Evolutionary conservation across 2,113 vertebrate species (phyloP).

Genomic region (Vulpes vulpes): DNA sequence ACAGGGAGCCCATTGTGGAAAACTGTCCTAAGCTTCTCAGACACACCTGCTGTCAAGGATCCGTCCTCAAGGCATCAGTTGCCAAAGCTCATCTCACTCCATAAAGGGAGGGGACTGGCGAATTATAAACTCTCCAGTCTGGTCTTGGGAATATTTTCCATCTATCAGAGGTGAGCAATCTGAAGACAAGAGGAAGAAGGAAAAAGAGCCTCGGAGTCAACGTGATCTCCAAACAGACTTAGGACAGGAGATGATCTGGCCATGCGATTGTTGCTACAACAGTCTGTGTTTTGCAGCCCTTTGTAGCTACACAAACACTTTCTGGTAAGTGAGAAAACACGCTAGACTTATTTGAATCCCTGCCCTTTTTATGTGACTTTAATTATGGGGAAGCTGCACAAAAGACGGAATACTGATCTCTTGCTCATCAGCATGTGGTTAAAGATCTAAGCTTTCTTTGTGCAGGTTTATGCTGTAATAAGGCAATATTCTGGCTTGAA

Average conservation of each 20-base stretch:
- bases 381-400: constrained; percentile 51
- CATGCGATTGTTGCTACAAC: neutral
- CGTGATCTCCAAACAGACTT: neutral
- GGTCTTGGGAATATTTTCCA: neutral
- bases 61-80: neutral
- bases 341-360: constrained; percentile 39
- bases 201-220: neutral
- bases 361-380: constrained; percentile 72
- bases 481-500: neutral
- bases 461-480: neutral
- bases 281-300: constrained; percentile 45
- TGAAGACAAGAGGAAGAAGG: neutral
- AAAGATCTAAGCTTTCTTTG: neutral
- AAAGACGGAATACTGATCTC: neutral
- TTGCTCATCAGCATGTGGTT: constrained; percentile 14
- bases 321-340: constrained; percentile 28
- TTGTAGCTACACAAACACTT: neutral
- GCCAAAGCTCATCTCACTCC: neutral
- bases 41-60: neutral
- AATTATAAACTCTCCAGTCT: neutral
- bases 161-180: neutral
- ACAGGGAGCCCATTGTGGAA: constrained; percentile 29
- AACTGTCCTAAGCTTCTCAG: neutral
- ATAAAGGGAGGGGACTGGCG: neutral
- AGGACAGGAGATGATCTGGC: constrained; percentile 21